Conservation (phyloP, 2,888 invertebrate species). For the Parthenolecanium corni region DNA sequence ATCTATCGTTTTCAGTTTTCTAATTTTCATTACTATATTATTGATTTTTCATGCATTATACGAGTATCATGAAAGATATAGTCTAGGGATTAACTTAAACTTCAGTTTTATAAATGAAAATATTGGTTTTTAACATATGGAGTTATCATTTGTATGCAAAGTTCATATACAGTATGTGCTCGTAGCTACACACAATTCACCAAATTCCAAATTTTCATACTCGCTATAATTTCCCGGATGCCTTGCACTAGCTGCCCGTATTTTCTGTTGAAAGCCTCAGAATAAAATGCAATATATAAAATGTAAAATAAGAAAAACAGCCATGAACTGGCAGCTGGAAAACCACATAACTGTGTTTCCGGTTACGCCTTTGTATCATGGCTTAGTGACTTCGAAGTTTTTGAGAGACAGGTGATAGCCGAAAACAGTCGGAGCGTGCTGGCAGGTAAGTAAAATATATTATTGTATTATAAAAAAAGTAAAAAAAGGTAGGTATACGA, state of each 20-base stretch:
- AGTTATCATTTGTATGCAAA: no score
- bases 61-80: no score
- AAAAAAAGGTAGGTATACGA: background rate
- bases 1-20: no score
- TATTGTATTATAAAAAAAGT: background rate
- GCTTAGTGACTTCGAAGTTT: conserved; percentile 7
- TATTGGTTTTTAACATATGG: no score
- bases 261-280: conserved; percentile 1
- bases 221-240: conserved; percentile 17
- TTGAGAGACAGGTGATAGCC: conserved; percentile 11
- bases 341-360: conserved; percentile 27
- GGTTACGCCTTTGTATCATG: conserved; percentile 18
- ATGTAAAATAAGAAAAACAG: background rate
- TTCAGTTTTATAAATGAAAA: no score
- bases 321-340: conserved; percentile 13
- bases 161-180: no score
- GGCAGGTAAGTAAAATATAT: background rate
- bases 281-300: background rate
- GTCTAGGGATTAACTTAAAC: no score
- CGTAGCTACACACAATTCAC: no score
- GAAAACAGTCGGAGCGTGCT: conserved; percentile 18
- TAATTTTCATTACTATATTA: no score
- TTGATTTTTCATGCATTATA: no score
- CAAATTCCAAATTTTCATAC: background rate
- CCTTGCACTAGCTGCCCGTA: conserved; percentile 1